Percentiles rank a stretch among this genome's conserved stretches.
Evolutionary conservation across 2,888 invertebrate species (phyloP).

Genomic region (Epinotia nisella): DNA sequence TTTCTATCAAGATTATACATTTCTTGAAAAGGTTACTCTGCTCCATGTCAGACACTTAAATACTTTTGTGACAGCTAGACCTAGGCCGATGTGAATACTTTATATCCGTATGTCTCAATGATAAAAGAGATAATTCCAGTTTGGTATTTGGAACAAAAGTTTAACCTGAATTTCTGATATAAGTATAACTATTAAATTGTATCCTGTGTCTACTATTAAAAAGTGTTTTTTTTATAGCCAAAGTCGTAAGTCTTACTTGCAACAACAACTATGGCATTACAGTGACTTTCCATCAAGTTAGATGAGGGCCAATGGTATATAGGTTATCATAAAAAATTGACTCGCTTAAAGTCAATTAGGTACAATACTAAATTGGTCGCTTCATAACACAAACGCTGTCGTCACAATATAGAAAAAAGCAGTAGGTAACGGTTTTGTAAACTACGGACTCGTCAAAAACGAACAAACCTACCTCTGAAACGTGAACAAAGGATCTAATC

Average conservation of each 20-base stretch:
- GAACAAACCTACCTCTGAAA: conserved; percentile 1
- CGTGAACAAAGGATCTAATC: conserved; percentile 24
- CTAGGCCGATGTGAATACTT: background rate
- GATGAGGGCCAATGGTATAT: no score
- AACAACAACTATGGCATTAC: no score
- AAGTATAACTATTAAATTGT: background rate
- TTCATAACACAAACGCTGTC: background rate
- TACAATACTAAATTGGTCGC: no score
- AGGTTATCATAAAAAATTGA: no score
- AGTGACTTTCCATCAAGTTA: no score
- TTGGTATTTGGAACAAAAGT: background rate
- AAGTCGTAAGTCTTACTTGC: no score
- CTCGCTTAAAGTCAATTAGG: no score
- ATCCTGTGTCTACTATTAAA: no score
- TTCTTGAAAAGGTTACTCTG: background rate
- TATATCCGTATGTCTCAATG: conserved; percentile 8
- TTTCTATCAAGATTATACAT: background rate
- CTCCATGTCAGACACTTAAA: background rate
- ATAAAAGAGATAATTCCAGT: conserved; percentile 3
- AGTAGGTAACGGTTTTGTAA: background rate
- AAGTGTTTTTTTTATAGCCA: no score
- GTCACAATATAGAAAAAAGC: background rate
- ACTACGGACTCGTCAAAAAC: conserved; percentile 1
- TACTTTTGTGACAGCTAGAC: conserved; percentile 8
- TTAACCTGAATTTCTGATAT: background rate